A percentile compares a stretch with the other conserved stretches of the same genome.
phyloP scores from a whole-genome alignment of 2,113 vertebrate genomes.

The Sus scrofa region DNA sequence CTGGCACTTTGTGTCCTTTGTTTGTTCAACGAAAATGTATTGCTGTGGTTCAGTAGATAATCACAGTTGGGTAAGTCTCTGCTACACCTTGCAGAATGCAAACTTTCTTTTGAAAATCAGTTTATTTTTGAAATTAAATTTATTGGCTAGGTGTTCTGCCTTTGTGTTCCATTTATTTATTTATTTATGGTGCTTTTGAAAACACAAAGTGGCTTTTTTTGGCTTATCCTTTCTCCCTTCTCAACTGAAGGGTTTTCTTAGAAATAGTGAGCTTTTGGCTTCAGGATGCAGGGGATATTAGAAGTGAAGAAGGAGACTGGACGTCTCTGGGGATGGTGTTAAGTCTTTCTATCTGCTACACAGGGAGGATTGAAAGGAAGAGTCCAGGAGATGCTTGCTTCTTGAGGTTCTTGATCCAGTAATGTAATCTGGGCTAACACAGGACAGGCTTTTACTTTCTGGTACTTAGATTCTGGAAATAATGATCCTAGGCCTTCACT shows the following conservation, averaged over 20 bases:
- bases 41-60: not conserved
- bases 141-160: not conserved
- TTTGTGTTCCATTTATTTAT: not conserved
- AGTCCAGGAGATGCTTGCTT: not conserved
- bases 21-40: slow-evolving; percentile 26
- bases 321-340: not conserved
- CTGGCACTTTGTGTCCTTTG: not conserved
- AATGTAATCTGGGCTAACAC: not conserved
- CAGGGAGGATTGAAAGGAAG: not conserved
- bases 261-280: not conserved
- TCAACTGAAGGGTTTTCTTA: slow-evolving; percentile 23
- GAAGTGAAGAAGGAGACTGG: not conserved
- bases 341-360: not conserved
- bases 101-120: not conserved
- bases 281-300: not conserved
- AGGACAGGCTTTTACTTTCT: not conserved
- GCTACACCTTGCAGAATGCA: not conserved
- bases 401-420: not conserved
- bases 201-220: not conserved
- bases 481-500: not conserved
- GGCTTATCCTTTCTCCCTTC: not conserved
- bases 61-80: not conserved
- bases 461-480: not conserved
- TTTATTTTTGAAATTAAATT: slow-evolving; percentile 21
- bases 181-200: slow-evolving; percentile 1